Evolutionary conservation across 2,113 vertebrate genomes (phyloP).

Genomic region (Podilymbus podiceps): DNA sequence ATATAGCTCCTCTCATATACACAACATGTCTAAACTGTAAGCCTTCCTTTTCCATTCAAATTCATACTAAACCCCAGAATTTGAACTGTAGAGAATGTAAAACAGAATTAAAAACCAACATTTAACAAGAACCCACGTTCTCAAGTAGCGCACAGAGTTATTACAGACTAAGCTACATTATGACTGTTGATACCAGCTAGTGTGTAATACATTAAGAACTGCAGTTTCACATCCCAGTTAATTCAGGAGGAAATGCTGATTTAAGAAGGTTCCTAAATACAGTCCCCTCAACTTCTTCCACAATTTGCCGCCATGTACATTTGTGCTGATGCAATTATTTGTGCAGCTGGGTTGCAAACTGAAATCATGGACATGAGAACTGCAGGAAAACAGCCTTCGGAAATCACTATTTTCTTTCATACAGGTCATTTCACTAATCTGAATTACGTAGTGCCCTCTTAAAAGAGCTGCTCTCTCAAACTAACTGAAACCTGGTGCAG

Average conservation of each 20-base stretch:
- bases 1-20: background rate
- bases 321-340: background rate
- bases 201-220: too few species aligned
- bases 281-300: background rate
- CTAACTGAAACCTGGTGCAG: background rate
- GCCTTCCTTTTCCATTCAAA: background rate
- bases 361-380: background rate
- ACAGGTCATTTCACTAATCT: background rate
- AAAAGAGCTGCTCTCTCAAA: background rate
- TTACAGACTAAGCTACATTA: background rate
- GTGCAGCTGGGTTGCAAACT: background rate
- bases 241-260: background rate
- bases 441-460: background rate
- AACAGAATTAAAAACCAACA: background rate
- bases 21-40: background rate
- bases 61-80: background rate
- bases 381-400: background rate
- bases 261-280: background rate
- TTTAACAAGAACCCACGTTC: background rate
- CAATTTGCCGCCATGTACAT: background rate
- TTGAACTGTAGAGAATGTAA: background rate
- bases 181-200: too few species aligned
- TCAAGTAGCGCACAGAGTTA: fast-evolving
- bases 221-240: background rate
- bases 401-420: background rate